These are phyloP conservation scores for Eulemur rubriventer DNA, from an alignment of 2,797 vertebrate genomes.

Conservation along the genomic window DNA sequence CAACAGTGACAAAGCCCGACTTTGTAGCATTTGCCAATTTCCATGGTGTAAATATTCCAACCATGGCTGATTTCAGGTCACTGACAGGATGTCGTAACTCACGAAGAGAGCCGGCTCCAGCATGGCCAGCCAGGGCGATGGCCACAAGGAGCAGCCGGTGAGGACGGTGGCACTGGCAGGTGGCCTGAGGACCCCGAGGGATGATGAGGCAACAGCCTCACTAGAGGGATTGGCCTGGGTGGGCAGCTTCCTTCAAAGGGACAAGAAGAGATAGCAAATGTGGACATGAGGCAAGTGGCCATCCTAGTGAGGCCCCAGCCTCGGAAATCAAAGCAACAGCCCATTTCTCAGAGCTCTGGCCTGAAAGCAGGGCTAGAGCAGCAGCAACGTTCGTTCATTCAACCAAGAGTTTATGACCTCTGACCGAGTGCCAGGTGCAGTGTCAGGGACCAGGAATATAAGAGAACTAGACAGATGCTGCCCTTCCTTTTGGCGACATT, in stretches of 20 bases:
- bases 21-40: neutral
- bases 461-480: neutral
- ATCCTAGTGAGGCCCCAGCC: neutral
- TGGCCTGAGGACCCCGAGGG: neutral
- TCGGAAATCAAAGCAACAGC: neutral
- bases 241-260: neutral
- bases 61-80: neutral
- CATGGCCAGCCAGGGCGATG: neutral
- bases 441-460: neutral
- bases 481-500: neutral
- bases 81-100: neutral
- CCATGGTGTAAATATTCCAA: neutral
- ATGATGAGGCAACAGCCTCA: neutral
- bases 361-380: neutral
- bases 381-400: neutral
- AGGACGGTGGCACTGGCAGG: fast-evolving
- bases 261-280: neutral
- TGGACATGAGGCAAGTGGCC: neutral
- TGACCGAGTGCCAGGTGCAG: neutral
- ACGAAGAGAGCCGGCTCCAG: neutral
- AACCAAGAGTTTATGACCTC: neutral
- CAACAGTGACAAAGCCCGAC: neutral
- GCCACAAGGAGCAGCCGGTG: neutral
- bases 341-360: neutral
- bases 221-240: neutral